Evolutionary conservation across 2,113 vertebrate species (phyloP).

Genomic region (Tychaedon coryphoeus): DNA sequence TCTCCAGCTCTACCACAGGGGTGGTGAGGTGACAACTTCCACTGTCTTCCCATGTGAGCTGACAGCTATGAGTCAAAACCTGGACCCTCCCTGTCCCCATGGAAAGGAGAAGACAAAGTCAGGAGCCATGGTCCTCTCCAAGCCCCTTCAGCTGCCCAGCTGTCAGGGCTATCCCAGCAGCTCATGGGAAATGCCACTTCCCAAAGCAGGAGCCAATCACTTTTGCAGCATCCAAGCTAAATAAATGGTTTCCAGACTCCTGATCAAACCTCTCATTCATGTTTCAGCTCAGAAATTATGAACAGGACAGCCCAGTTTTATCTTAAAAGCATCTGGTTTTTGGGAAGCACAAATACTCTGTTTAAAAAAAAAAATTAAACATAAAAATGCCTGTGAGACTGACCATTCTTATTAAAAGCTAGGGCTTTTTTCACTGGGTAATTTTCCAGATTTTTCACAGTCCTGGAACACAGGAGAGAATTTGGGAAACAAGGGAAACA

Average conservation of each 20-base stretch:
- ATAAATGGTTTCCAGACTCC: slow-evolving; percentile 29
- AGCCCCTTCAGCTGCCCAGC: background rate
- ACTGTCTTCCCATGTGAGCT: background rate
- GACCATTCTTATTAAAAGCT: slow-evolving; percentile 50
- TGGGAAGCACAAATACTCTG: background rate
- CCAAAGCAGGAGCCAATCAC: slow-evolving; percentile 2
- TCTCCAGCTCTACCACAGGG: background rate
- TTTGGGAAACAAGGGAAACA: slow-evolving; percentile 64
- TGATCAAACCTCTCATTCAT: background rate
- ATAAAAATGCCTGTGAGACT: background rate
- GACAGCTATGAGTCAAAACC: background rate
- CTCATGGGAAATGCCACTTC: slow-evolving; percentile 27
- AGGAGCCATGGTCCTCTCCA: accelerated
- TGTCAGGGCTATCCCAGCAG: background rate
- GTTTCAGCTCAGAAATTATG: background rate
- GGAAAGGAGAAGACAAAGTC: background rate
- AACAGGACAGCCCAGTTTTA: slow-evolving; percentile 4
- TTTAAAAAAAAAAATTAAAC: background rate
- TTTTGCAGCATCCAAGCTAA: background rate
- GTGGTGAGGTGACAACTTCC: background rate
- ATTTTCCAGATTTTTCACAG: slow-evolving; percentile 34
- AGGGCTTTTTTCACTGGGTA: background rate
- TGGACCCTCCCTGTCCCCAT: background rate
- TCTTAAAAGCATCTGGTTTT: slow-evolving; percentile 25
- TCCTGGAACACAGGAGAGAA: slow-evolving; percentile 27